Base-by-base conservation (phyloP, 2,888 invertebrate species). In the Operophtera brumata region DNA sequence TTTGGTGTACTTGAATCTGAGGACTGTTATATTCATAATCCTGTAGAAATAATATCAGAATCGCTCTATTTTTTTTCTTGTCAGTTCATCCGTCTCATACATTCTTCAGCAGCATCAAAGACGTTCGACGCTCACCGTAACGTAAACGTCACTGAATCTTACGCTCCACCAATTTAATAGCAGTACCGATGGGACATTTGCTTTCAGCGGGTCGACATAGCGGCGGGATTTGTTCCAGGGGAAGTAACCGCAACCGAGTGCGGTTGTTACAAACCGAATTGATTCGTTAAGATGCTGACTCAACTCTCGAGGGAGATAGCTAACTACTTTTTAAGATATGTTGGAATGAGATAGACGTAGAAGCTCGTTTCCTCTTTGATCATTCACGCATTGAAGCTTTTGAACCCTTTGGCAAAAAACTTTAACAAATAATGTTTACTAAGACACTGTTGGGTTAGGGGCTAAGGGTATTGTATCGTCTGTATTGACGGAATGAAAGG, bases 241-340 rank as follows among this genome's bases (percentile, higher is more conserved):
- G 44, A 42, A 37, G 30, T 30, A 65, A 60, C 73, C 66, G 70
- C 66, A 57, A 42, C 48, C 70, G 70, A 67, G 59, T 75, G 77
- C 62, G 77, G 77, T 77, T 70, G 69, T 66, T 73, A 65, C 64
- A 61, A 65, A 47, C 70, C 63, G 73, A 75, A 78, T 74, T 70
- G 71, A 80, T 74, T 74, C 71, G 71, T 72, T 72, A 78, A 78
- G 77, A 80, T 69, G 71, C 70, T 65, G 64, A 60, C 65, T 72
- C 69, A 62, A 65, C 54, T 56, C 51, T 59, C 61, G 69, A 62
- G 70, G 66, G 66, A 67, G 70, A 67, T 66, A 67, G 68, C 64
- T 69, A 66, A 52, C 60, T 62, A 59, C 59, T 62, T 51, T 58
- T 55, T 51, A 54, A 50, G 47, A 63, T 66, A 61, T 13, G 65